Evolutionary conservation across 2,888 invertebrate genomes (phyloP), one percentile per base, ranked within the genome.

Genomic region (Sphaerophoria taeniata): DNA sequence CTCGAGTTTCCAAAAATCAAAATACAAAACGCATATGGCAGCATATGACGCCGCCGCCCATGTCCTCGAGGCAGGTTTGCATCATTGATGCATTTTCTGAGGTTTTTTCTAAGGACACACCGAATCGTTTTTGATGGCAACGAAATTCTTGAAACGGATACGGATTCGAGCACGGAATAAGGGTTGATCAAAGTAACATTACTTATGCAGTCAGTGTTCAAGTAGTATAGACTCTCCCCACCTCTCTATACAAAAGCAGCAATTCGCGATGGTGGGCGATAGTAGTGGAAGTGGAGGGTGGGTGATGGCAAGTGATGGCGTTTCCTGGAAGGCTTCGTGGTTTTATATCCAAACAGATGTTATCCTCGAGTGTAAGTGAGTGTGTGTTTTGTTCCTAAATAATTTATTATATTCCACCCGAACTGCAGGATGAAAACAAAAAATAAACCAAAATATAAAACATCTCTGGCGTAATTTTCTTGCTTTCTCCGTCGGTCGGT

Each of bases 81-180:
- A 85, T 85, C 80, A 77, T 85, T 85, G 85, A 85, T 85, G 85
- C 85, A 81, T 45, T 70, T 43, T 39, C 60, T 24, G 43, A 43
- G 24, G 24, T 24, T 24, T 43, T 60, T 73, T 85, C 72, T 76
- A 73, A 81, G 81, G 72, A 72, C 81, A 70, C 76, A 76, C 58
- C 9, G 14, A 7, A 45, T 11, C 45, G 51, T 12, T 16, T 14
- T 5, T 49, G 49, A 49, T 43, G 34, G 34, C 34, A 16, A 67
- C 58, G 33, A 58, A 60, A 58, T n/a, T 47, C 36, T 34, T 31
- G 12, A 31, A 11, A 34, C 24, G 11, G 12, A 33, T 14, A 33
- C 9, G 58, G 24, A 24, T 24, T 2, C 24, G 24, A 24, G 24
- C 24, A 24, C 24, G 24, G 24, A 24, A 55, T 16, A 14, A 69